A percentile compares a stretch with the other conserved stretches of the same genome.
These are phyloP conservation scores for Asarcornis scutulata DNA, from an alignment of 2,113 vertebrate species.

Conservation along the genomic window DNA sequence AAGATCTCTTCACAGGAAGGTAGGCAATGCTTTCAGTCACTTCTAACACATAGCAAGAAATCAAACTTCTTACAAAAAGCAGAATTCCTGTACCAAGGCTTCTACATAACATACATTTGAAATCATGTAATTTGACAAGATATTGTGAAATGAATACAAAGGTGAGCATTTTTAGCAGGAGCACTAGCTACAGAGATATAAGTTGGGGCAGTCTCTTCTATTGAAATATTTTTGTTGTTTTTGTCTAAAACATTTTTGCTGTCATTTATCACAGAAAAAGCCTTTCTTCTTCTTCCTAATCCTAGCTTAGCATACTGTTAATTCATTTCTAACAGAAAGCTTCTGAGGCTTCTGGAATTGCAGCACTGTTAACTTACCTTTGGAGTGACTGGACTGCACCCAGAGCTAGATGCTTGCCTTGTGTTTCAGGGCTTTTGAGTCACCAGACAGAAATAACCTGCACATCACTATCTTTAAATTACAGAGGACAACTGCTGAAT, in stretches of 20 bases:
- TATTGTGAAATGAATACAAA: not conserved
- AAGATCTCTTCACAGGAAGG: not conserved
- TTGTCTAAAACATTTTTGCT: not conserved
- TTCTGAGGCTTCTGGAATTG: not conserved
- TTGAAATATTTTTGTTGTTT: not conserved
- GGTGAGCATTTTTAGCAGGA: not conserved
- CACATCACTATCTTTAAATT: not conserved
- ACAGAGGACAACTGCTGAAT: not conserved
- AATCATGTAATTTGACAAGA: not conserved
- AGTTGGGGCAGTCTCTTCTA: not conserved
- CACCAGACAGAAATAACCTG: not conserved
- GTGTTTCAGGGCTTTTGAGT: not conserved
- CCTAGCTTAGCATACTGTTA: not conserved
- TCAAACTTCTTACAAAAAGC: not conserved
- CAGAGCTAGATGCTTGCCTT: not conserved
- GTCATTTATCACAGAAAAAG: not conserved
- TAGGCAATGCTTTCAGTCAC: not conserved
- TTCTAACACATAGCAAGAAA: not conserved
- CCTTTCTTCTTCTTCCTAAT: not conserved
- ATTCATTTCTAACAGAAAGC: not conserved
- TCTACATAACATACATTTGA: not conserved
- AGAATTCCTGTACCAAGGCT: not conserved
- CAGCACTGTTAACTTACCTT: not conserved
- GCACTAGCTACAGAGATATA: not conserved
- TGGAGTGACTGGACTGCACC: not conserved